These are phyloP conservation scores for Psilopogon haemacephalus DNA, from an alignment of 2,113 vertebrate species.

Conservation along the genomic window DNA sequence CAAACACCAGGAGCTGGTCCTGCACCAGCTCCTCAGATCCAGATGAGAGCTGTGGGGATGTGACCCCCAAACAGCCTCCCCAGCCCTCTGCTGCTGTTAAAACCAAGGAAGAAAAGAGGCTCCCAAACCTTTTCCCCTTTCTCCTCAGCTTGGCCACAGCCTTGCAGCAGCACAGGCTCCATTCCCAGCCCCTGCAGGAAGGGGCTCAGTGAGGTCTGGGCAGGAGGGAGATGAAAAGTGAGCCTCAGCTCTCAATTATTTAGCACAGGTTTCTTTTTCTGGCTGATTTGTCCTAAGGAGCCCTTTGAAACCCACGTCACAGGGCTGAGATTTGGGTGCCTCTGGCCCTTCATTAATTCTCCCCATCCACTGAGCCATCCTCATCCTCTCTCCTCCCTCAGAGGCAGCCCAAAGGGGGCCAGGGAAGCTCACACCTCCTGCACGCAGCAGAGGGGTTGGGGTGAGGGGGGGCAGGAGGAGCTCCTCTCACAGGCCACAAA, in stretches of 20 bases:
- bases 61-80: neutral
- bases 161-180: fast-evolving
- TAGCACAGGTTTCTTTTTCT: neutral
- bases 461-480: neutral
- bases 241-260: neutral
- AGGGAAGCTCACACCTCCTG: neutral
- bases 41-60: fast-evolving
- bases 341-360: neutral
- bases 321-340: neutral
- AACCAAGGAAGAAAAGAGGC: neutral
- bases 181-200: neutral
- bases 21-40: fast-evolving
- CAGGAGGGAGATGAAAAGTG: neutral
- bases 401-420: neutral
- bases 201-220: neutral
- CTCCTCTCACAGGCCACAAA: neutral
- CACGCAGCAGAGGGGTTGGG: neutral
- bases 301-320: neutral
- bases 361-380: fast-evolving
- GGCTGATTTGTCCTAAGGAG: neutral
- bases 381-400: neutral
- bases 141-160: neutral
- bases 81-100: neutral
- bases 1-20: fast-evolving
- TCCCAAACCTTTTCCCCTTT: neutral